Percentiles rank a stretch among this genome's conserved stretches.
These are phyloP conservation scores for Hyposoter dolosus DNA, from an alignment of 2,888 invertebrate genomes.

Conservation along the genomic window DNA sequence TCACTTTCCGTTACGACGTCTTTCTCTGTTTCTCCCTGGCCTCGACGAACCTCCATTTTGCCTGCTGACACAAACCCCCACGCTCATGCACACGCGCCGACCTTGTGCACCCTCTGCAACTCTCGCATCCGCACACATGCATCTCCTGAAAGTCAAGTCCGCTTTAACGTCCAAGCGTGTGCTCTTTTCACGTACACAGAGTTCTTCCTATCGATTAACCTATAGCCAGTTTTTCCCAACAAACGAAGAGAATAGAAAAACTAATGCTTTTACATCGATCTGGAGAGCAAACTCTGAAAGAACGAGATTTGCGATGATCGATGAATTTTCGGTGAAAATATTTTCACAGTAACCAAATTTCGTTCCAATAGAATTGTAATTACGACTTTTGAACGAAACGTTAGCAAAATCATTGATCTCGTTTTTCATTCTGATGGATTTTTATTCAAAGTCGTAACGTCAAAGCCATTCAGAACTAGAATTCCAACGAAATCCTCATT, in stretches of 20 bases:
- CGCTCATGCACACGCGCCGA: not conserved
- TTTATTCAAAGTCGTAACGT: not conserved
- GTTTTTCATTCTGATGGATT: not conserved
- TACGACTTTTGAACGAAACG: not conserved
- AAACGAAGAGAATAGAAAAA: constrained; percentile 1
- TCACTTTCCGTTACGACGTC: constrained; percentile 12
- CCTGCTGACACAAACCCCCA: not conserved
- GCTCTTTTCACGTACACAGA: constrained; percentile 12
- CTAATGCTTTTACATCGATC: not conserved
- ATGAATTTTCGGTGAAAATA: too few species aligned
- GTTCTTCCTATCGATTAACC: constrained; percentile 52
- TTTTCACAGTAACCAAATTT: not conserved
- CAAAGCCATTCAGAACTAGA: not conserved
- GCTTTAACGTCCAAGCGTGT: constrained; percentile 20
- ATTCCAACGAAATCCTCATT: not conserved
- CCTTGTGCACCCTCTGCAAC: constrained; percentile 31
- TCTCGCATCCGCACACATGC: constrained; percentile 21
- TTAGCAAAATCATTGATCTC: not conserved
- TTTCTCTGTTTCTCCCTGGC: not conserved
- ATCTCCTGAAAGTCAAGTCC: not conserved
- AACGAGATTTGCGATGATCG: not conserved
- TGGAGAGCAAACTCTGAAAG: not conserved
- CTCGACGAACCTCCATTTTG: constrained; percentile 8
- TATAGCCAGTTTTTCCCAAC: constrained; percentile 23
- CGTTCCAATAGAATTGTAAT: not conserved